These are phyloP conservation scores for Paragorgia papillata DNA, from an alignment of 92 coral and sea anemone species.

Conservation along the genomic window DNA sequence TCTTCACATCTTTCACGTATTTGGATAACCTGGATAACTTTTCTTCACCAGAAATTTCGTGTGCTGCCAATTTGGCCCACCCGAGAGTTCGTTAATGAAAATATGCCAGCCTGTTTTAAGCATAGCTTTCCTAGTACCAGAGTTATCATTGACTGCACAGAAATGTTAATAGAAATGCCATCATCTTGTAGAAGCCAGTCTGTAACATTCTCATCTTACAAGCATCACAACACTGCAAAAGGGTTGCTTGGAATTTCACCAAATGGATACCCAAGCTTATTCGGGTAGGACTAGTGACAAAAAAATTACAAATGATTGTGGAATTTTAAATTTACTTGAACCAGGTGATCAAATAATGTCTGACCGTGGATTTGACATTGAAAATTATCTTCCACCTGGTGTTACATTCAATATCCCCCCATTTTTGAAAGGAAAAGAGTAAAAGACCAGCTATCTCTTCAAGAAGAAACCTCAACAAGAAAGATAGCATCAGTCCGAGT, in stretches of 20 bases:
- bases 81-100: slow-evolving; percentile 8
- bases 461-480: slow-evolving; percentile 28
- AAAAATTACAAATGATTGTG: slow-evolving; percentile 38
- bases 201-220: slow-evolving; percentile 20
- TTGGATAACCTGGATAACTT: slow-evolving; percentile 34
- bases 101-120: slow-evolving; percentile 25
- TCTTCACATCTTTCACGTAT: slow-evolving; percentile 27
- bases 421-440: slow-evolving; percentile 11
- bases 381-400: slow-evolving; percentile 21
- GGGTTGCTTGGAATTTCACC: slow-evolving; percentile 23
- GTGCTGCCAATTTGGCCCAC: slow-evolving; percentile 37
- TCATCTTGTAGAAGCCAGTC: slow-evolving; percentile 18
- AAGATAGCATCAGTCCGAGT: slow-evolving; percentile 27
- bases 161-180: slow-evolving; percentile 21
- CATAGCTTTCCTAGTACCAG: neutral
- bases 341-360: slow-evolving; percentile 36
- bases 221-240: slow-evolving; percentile 46
- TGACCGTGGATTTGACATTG: slow-evolving; percentile 25
- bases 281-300: slow-evolving; percentile 26
- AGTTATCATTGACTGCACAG: slow-evolving; percentile 31
- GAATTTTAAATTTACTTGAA: no score
- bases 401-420: slow-evolving; percentile 18
- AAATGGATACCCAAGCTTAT: slow-evolving; percentile 17
- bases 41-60: slow-evolving; percentile 34
- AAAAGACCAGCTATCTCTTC: slow-evolving; percentile 17